These are phyloP conservation scores for Drosophila tani DNA, from an alignment of 1,140 invertebrate species.

Conservation along the genomic window DNA sequence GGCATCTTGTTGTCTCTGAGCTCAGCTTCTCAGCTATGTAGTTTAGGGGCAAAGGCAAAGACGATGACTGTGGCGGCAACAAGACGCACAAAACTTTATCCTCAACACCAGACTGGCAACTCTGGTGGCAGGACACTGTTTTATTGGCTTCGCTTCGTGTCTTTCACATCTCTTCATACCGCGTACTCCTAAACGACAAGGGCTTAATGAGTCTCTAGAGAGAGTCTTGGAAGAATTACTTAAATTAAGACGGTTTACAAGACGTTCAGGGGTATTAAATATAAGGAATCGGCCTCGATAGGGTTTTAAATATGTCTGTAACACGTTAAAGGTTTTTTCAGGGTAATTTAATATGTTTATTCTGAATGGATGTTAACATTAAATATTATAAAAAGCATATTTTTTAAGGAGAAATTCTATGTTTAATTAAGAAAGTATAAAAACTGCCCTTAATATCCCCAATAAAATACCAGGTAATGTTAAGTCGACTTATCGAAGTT, in stretches of 20 bases:
- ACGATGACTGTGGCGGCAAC: conserved; percentile 21
- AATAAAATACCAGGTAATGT: conserved; percentile 4
- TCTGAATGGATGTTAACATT: too few species aligned
- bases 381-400: too few species aligned
- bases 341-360: too few species aligned
- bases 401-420: too few species aligned
- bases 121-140: conserved; percentile 48
- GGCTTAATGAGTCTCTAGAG: background rate
- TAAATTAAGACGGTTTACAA: background rate
- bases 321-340: too few species aligned
- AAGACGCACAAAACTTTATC: conserved; percentile 55
- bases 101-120: conserved; percentile 24
- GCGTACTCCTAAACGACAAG: background rate
- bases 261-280: background rate
- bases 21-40: conserved; percentile 45
- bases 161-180: conserved; percentile 16
- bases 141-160: conserved; percentile 53
- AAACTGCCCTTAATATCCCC: too few species aligned
- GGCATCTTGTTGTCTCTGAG: conserved; percentile 48
- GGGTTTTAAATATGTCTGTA: too few species aligned
- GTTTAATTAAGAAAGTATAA: too few species aligned
- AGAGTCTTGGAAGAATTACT: background rate
- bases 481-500: background rate
- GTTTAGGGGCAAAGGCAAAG: conserved; percentile 29
- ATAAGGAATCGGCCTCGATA: background rate